phyloP scores from a whole-genome alignment of 2,888 invertebrate genomes.

The Willowsia nigromaculata region DNA sequence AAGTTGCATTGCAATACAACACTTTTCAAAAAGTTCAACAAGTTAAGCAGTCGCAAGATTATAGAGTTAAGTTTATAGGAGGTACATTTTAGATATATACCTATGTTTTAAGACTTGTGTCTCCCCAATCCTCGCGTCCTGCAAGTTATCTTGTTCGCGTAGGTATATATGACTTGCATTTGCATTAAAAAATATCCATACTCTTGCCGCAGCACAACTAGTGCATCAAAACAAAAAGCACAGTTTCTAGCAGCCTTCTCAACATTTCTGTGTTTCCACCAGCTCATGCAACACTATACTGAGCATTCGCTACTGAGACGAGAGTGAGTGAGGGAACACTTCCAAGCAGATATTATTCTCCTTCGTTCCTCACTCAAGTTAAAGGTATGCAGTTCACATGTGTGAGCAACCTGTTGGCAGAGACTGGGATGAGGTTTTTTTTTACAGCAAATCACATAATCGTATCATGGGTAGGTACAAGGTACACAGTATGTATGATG shows the following conservation, averaged over 20 bases:
- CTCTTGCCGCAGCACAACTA: neutral
- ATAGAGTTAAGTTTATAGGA: too few relatives aligned
- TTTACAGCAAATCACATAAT: neutral
- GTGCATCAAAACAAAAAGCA: neutral
- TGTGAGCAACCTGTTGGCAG: conserved; percentile 25
- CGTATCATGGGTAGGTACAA: neutral
- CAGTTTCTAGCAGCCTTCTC: neutral
- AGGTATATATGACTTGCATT: neutral
- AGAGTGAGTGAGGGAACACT: conserved; percentile 17
- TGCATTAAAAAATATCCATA: conserved; percentile 17
- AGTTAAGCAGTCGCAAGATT: conserved; percentile 8
- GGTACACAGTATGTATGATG: neutral
- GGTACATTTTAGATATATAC: neutral
- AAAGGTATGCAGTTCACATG: neutral
- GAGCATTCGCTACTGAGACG: neutral
- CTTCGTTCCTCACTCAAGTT: neutral
- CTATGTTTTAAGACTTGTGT: conserved; percentile 25
- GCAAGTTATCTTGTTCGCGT: neutral
- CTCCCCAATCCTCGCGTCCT: conserved; percentile 13
- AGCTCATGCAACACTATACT: neutral
- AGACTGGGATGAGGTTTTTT: conserved; percentile 10
- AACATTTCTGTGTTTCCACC: conserved; percentile 34
- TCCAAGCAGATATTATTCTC: conserved; percentile 6
- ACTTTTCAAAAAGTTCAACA: conserved; percentile 27
- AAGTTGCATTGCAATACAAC: neutral